phyloP scores from a whole-genome alignment of 2,888 invertebrate species.

The Tribolium freemani region DNA sequence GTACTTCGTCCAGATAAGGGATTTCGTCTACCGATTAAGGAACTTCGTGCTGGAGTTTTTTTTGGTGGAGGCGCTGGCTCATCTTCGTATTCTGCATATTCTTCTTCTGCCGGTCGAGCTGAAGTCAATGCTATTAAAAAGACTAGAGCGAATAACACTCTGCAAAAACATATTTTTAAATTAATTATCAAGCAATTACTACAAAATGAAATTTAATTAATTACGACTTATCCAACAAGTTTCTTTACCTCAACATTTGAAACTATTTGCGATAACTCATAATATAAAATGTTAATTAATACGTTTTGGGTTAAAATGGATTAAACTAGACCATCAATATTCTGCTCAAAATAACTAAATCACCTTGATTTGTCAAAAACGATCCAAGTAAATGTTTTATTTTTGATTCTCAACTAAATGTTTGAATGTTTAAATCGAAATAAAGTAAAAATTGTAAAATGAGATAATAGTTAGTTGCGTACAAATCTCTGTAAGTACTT shows the following conservation, averaged over 20 bases:
- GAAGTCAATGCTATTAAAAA: conserved; percentile 58
- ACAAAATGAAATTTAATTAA: not conserved
- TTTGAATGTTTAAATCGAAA: too few relatives aligned
- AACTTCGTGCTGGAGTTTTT: conserved; percentile 59
- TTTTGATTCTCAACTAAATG: too few relatives aligned
- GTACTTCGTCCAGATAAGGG: conserved; percentile 60
- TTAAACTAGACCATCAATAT: too few relatives aligned
- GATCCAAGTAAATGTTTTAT: too few relatives aligned
- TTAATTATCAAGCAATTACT: not conserved
- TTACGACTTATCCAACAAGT: not conserved
- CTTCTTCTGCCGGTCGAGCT: conserved; percentile 64
- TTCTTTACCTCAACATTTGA: not conserved
- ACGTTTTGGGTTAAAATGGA: too few relatives aligned
- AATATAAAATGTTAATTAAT: too few relatives aligned
- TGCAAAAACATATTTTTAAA: conserved; percentile 42
- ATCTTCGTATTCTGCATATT: conserved; percentile 61
- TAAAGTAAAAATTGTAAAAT: too few relatives aligned
- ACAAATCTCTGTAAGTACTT: not conserved
- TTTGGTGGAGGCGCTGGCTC: conserved; percentile 64
- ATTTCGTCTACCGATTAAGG: conserved; percentile 64
- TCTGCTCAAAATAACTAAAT: not conserved
- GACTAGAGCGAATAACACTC: conserved; percentile 61
- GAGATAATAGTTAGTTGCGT: too few relatives aligned
- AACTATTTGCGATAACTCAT: too few relatives aligned
- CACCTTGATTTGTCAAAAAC: not conserved